These are phyloP conservation scores for Asarcornis scutulata DNA, from an alignment of 2,113 vertebrate species.

Conservation along the genomic window DNA sequence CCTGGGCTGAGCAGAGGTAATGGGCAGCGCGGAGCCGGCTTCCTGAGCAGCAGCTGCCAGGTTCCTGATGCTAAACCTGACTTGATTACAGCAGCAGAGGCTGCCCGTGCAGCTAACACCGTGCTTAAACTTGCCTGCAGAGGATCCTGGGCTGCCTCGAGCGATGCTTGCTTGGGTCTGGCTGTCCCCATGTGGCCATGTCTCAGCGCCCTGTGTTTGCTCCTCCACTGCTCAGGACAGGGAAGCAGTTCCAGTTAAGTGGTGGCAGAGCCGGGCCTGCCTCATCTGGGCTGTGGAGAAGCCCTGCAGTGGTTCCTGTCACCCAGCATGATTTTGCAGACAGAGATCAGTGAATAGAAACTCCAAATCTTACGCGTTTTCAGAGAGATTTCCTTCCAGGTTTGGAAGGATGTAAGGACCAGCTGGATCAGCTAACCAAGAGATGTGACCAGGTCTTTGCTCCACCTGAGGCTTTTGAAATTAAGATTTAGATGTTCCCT, in stretches of 20 bases:
- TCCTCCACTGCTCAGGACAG: neutral
- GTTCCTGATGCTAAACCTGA: neutral
- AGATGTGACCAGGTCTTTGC: neutral
- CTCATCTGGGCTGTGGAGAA: neutral
- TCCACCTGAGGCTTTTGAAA: neutral
- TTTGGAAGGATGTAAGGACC: neutral
- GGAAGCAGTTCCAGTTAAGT: neutral
- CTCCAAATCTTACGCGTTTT: neutral
- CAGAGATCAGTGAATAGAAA: neutral
- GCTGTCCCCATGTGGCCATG: too few relatives aligned
- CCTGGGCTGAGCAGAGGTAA: neutral
- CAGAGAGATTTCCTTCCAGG: neutral
- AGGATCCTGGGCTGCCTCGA: neutral
- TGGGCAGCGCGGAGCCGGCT: conserved; percentile 16
- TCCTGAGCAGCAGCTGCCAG: neutral
- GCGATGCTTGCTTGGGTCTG: neutral
- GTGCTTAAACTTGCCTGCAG: neutral
- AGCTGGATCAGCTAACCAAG: neutral
- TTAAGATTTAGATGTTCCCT: neutral
- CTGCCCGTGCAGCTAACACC: neutral
- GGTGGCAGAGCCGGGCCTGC: neutral
- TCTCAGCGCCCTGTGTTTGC: neutral
- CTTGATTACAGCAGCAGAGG: neutral
- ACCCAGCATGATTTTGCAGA: neutral
- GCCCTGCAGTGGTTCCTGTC: neutral